A percentile compares a stretch with the other conserved stretches of the same genome.
Conservation (phyloP, 2,888 invertebrate genomes). For the Thecocarcelia acutangulata region DNA sequence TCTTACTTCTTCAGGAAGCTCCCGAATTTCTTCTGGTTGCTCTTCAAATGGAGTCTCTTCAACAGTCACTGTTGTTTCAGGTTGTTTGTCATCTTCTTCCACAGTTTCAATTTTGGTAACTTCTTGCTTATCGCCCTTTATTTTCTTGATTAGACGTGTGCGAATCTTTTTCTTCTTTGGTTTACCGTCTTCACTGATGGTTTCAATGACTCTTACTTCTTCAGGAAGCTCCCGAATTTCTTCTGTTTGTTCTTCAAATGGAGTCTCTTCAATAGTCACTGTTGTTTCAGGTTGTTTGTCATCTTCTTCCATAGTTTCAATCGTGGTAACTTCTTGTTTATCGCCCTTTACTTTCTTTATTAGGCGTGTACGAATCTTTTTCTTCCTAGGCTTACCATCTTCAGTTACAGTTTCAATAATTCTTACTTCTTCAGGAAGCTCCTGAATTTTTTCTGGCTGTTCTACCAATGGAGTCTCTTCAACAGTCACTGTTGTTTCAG, state of each 20-base stretch:
- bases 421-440: constrained; percentile 4
- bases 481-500: constrained; percentile 66
- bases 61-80: constrained; percentile 31
- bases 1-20: constrained; percentile 14
- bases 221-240: not conserved
- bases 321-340: constrained; percentile 42
- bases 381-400: constrained; percentile 33
- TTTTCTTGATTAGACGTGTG: constrained; percentile 37
- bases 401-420: constrained; percentile 21
- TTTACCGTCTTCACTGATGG: constrained; percentile 22
- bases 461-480: not conserved
- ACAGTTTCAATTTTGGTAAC: constrained; percentile 37
- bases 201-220: constrained; percentile 19
- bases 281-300: constrained; percentile 42
- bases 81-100: constrained; percentile 42
- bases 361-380: constrained; percentile 27
- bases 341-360: constrained; percentile 34
- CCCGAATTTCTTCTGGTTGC: not conserved
- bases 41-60: not conserved
- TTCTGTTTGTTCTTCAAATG: not conserved
- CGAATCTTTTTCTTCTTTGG: constrained; percentile 33
- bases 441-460: not conserved
- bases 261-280: constrained; percentile 27
- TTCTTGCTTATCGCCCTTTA: constrained; percentile 39
- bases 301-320: constrained; percentile 47